Percentiles rank a stretch among this genome's conserved stretches.
phyloP scores from a whole-genome alignment of 2,888 invertebrate species.

The Crossocerus cetratus region DNA sequence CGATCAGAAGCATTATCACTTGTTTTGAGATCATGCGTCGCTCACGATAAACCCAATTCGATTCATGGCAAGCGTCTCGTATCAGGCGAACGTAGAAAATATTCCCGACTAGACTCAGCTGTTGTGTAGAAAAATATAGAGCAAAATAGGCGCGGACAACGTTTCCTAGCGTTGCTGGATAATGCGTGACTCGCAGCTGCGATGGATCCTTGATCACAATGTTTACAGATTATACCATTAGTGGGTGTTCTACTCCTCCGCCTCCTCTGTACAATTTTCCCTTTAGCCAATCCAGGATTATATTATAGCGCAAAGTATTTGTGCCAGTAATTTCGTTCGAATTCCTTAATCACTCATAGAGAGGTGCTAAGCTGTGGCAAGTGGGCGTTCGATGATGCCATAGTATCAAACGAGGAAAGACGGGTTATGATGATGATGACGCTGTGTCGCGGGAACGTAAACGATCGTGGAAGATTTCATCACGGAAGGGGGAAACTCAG shows the following conservation, averaged over 20 bases:
- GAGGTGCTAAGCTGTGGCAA: constrained; percentile 21
- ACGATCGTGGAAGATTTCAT: constrained; percentile 62
- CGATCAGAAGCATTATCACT: not conserved
- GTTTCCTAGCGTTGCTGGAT: constrained; percentile 10
- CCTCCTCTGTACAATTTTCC: constrained; percentile 26
- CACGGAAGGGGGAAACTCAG: constrained; percentile 57
- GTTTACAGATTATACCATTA: constrained; percentile 29
- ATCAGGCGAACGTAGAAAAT: not conserved
- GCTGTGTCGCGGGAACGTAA: constrained; percentile 14
- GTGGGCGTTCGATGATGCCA: constrained; percentile 3
- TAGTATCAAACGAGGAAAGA: not conserved
- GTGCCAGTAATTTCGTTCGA: constrained; percentile 49
- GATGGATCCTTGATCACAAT: constrained; percentile 60
- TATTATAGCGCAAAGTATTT: constrained; percentile 43
- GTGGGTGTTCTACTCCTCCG: constrained; percentile 33
- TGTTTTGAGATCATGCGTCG: constrained; percentile 40
- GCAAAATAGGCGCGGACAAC: constrained; percentile 28
- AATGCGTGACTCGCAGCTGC: not conserved
- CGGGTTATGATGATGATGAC: not conserved
- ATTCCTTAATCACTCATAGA: constrained; percentile 11
- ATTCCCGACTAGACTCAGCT: not conserved
- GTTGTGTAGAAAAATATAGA: constrained; percentile 48
- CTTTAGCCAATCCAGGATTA: constrained; percentile 64
- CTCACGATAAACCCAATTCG: constrained; percentile 36
- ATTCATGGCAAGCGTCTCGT: constrained; percentile 4